Conservation (phyloP, 2,113 vertebrate species). For the Sinocyclocheilus anshuiensis region DNA sequence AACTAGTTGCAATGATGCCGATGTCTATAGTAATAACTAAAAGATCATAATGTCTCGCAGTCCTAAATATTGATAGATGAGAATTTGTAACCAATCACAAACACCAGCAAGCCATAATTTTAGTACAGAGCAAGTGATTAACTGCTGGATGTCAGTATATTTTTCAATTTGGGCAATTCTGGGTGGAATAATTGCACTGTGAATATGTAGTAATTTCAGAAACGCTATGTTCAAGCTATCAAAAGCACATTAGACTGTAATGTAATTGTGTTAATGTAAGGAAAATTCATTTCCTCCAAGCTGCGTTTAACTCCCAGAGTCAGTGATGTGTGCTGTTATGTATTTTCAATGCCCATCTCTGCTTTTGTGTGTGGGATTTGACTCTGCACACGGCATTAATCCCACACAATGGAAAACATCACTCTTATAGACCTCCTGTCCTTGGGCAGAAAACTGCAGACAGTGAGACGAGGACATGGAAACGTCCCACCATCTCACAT, state of each 20-base stretch:
- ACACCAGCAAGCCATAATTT: slow-evolving; percentile 39
- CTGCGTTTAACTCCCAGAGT: slow-evolving; percentile 55
- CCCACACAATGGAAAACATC: slow-evolving; percentile 42
- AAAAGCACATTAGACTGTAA: slow-evolving; percentile 9
- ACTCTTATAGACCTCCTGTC: slow-evolving; percentile 1
- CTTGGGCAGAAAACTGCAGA: slow-evolving; percentile 42
- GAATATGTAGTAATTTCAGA: slow-evolving; percentile 46
- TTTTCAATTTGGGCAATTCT: slow-evolving; percentile 31
- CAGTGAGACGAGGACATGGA: slow-evolving; percentile 28
- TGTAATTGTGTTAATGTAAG: slow-evolving; percentile 19
- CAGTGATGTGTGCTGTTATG: slow-evolving; percentile 49
- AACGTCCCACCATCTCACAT: slow-evolving; percentile 49
- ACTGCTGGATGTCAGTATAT: neutral
- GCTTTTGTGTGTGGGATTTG: slow-evolving; percentile 2
- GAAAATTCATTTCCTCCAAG: neutral
- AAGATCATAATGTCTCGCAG: slow-evolving; percentile 69
- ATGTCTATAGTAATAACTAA: slow-evolving; percentile 68
- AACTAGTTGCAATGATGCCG: slow-evolving; percentile 63
- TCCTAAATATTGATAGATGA: slow-evolving; percentile 65
- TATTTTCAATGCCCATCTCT: neutral
- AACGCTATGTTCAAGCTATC: neutral
- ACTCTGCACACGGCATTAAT: slow-evolving; percentile 18
- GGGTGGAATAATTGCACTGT: slow-evolving; percentile 9
- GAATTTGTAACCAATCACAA: slow-evolving; percentile 60
- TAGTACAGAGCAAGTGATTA: neutral